Conservation (phyloP, 2,797 vertebrate genomes). For the Acanthurus leucopareius region DNA sequence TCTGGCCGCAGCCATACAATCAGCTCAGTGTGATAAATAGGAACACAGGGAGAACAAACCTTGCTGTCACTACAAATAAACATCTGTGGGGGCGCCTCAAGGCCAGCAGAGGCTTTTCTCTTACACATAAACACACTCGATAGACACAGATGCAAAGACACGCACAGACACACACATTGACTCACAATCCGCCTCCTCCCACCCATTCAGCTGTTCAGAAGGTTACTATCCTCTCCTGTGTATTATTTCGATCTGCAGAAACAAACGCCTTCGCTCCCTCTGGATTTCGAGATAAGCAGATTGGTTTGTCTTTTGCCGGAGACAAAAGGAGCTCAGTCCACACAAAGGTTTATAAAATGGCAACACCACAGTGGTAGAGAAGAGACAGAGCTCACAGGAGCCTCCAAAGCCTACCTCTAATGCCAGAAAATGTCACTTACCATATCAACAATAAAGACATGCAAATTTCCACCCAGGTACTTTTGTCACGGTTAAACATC, state of each 20-base stretch:
- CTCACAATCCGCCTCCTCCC: slow-evolving; percentile 67
- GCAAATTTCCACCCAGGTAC: slow-evolving; percentile 66
- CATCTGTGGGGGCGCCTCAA: slow-evolving; percentile 74
- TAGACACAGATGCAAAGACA: slow-evolving; percentile 46
- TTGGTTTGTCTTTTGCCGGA: slow-evolving; percentile 80
- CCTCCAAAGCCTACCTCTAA: slow-evolving; percentile 66
- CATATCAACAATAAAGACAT: slow-evolving; percentile 68
- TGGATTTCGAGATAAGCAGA: slow-evolving; percentile 84
- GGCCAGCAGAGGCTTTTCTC: slow-evolving; percentile 68
- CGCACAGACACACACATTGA: slow-evolving; percentile 37
- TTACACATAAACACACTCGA: slow-evolving; percentile 61
- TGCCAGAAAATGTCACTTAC: slow-evolving; percentile 78
- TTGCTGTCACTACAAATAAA: slow-evolving; percentile 79
- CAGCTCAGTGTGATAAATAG: slow-evolving; percentile 79
- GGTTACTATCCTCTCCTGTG: slow-evolving; percentile 75
- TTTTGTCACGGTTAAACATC: slow-evolving; percentile 51
- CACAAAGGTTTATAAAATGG: slow-evolving; percentile 80
- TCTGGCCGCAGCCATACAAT: slow-evolving; percentile 69
- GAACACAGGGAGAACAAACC: slow-evolving; percentile 77
- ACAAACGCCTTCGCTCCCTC: slow-evolving; percentile 79
- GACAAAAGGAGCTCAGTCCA: slow-evolving; percentile 76
- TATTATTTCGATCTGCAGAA: slow-evolving; percentile 79
- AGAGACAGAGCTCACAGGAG: slow-evolving; percentile 48
- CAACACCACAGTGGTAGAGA: slow-evolving; percentile 49
- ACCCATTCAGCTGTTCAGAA: slow-evolving; percentile 72